Conservation (phyloP, 2,888 invertebrate species). For the Eupithecia insigniata region DNA sequence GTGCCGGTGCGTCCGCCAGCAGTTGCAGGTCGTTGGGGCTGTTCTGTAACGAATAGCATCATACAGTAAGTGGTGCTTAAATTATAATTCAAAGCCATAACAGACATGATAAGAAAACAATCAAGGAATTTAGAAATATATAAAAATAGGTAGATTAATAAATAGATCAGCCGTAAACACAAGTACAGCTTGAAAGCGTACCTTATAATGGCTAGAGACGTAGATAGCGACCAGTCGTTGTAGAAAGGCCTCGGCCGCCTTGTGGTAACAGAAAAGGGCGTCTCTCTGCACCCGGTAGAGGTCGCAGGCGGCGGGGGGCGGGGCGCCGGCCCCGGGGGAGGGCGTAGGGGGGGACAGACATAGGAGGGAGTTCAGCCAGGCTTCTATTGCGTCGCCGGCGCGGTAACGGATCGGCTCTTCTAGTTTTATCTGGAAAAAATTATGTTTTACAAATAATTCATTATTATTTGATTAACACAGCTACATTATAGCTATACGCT, state of each 20-base stretch:
- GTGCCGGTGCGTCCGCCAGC: conserved; percentile 99
- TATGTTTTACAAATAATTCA: background rate
- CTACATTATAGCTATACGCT: too few species aligned
- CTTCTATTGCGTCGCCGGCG: conserved; percentile 92
- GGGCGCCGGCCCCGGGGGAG: conserved; percentile 90
- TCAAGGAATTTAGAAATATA: too few species aligned
- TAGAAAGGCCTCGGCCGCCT: conserved; percentile 95
- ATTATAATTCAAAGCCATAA: too few species aligned
- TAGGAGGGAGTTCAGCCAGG: conserved; percentile 95
- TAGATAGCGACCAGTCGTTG: conserved; percentile 96
- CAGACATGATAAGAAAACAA: too few species aligned
- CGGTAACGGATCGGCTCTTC: conserved; percentile 98
- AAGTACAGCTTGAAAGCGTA: conserved; percentile 48
- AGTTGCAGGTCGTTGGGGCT: conserved; percentile 99
- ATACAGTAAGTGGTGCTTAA: too few species aligned
- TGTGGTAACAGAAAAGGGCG: conserved; percentile 98
- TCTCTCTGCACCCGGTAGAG: conserved; percentile 94
- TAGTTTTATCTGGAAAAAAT: conserved; percentile 86
- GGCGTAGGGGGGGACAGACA: conserved; percentile 94
- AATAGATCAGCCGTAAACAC: too few species aligned
- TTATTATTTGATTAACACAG: background rate
- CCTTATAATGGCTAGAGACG: conserved; percentile 99
- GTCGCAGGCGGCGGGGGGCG: conserved; percentile 94
- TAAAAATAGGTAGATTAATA: too few species aligned
- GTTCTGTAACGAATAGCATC: conserved; percentile 64